These are phyloP conservation scores for Syngnathoides biaculeatus DNA, from an alignment of 2,113 vertebrate species.

Conservation along the genomic window DNA sequence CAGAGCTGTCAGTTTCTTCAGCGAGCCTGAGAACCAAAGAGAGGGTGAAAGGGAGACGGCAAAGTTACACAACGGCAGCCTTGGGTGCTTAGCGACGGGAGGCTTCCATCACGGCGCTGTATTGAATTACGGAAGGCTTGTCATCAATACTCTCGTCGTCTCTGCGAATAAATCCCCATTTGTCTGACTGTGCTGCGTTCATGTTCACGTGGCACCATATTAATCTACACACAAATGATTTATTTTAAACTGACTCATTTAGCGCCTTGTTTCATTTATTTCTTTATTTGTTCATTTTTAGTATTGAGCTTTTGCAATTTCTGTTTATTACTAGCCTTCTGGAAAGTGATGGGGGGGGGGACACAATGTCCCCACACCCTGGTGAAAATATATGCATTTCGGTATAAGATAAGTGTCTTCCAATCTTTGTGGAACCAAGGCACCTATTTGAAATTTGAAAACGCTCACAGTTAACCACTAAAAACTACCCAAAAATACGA, in stretches of 20 bases:
- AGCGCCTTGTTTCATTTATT: not conserved
- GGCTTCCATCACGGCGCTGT: slow-evolving; percentile 4
- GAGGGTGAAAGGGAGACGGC: not conserved
- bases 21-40: slow-evolving; percentile 73
- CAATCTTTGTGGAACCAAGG: too few species aligned
- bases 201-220: not conserved
- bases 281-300: too few species aligned
- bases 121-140: slow-evolving; percentile 5
- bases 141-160: not conserved
- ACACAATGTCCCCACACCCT: too few species aligned
- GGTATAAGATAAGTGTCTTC: too few species aligned
- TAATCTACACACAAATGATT: not conserved
- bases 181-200: not conserved
- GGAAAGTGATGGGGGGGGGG: too few species aligned
- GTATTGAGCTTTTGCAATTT: too few species aligned
- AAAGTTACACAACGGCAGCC: slow-evolving; percentile 2
- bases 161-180: slow-evolving; percentile 2
- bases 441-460: too few species aligned
- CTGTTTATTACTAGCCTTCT: too few species aligned
- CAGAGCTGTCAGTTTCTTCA: slow-evolving; percentile 91
- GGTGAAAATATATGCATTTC: too few species aligned
- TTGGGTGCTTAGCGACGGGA: not conserved
- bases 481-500: too few species aligned
- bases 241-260: not conserved
- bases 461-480: too few species aligned